These are phyloP conservation scores for Philopotamus ludificatus DNA, from an alignment of 1,140 invertebrate species.

Conservation along the genomic window DNA sequence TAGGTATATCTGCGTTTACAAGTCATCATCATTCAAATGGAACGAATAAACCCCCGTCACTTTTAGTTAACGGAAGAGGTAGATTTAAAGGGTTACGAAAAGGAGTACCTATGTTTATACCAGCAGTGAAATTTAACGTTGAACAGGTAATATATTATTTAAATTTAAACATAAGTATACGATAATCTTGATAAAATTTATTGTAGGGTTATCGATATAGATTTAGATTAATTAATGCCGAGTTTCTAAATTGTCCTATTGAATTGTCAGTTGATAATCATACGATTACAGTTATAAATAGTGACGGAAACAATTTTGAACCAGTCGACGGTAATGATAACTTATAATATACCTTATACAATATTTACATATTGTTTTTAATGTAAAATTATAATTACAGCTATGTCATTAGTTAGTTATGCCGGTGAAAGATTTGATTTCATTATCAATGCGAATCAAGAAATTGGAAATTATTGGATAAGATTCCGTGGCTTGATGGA, in stretches of 20 bases:
- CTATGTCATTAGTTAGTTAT: slow-evolving; percentile 76
- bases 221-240: slow-evolving; percentile 83
- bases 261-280: slow-evolving; percentile 84
- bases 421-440: slow-evolving; percentile 89
- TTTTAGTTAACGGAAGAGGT: slow-evolving; percentile 78
- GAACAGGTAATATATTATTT: slow-evolving; percentile 53
- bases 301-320: slow-evolving; percentile 78
- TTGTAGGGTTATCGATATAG: slow-evolving; percentile 77
- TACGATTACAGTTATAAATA: slow-evolving; percentile 72
- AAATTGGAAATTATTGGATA: slow-evolving; percentile 82
- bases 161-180: too few relatives aligned
- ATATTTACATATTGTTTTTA: not conserved
- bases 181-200: too few relatives aligned
- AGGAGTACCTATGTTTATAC: slow-evolving; percentile 51
- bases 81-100: slow-evolving; percentile 56
- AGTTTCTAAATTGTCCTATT: slow-evolving; percentile 85
- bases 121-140: slow-evolving; percentile 59
- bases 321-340: slow-evolving; percentile 73
- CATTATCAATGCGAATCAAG: slow-evolving; percentile 70
- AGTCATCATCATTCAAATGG: slow-evolving; percentile 76
- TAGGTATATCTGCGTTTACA: slow-evolving; percentile 69
- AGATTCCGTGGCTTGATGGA: slow-evolving; percentile 81
- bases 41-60: slow-evolving; percentile 73
- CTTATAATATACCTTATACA: not conserved
- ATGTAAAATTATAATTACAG: too few relatives aligned